Percentiles rank a stretch among this genome's conserved stretches.
These are phyloP conservation scores for Tinamus major DNA, from an alignment of 2,797 vertebrate genomes.

Conservation along the genomic window DNA sequence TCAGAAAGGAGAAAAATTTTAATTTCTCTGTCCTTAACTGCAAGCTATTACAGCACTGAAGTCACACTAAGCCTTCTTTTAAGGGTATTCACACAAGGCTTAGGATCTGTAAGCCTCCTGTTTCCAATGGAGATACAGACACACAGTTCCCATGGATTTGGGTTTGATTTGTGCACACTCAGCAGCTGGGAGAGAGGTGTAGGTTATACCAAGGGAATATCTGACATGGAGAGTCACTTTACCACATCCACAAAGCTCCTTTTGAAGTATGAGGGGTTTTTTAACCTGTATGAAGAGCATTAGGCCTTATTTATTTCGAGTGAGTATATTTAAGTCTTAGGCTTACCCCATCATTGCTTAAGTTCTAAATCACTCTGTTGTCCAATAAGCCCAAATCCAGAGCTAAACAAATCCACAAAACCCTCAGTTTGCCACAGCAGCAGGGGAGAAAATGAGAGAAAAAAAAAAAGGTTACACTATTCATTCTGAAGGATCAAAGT, in stretches of 20 bases:
- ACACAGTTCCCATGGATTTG: not conserved
- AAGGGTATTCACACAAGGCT: not conserved
- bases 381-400: not conserved
- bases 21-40: not conserved
- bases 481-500: not conserved
- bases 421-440: not conserved
- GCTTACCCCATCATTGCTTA: not conserved
- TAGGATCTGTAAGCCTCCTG: not conserved
- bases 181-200: not conserved
- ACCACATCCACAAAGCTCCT: not conserved
- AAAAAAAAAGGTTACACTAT: not conserved
- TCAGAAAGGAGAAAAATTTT: not conserved
- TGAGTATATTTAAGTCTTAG: not conserved
- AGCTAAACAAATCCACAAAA: not conserved
- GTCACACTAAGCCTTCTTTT: not conserved
- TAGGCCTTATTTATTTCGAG: not conserved
- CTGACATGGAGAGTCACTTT: not conserved
- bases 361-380: not conserved
- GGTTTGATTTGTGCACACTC: not conserved
- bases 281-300: not conserved
- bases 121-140: not conserved
- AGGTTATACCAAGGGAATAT: not conserved
- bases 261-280: not conserved
- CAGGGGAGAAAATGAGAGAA: not conserved
- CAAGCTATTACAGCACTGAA: not conserved